These are phyloP conservation scores for Hyppa rectilinea DNA, from an alignment of 2,888 invertebrate species.

Conservation along the genomic window DNA sequence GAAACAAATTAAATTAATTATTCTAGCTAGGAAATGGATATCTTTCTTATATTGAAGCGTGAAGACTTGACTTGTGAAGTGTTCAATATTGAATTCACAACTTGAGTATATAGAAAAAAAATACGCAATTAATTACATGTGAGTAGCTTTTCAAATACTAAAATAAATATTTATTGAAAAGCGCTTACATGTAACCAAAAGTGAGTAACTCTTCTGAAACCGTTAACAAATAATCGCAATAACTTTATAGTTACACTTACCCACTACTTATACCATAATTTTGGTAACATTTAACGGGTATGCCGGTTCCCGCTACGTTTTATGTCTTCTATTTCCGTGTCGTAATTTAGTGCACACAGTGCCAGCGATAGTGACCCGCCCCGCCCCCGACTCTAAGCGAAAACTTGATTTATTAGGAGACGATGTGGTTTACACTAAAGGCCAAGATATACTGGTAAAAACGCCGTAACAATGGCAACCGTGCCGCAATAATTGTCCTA, in stretches of 20 bases:
- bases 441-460: conserved; percentile 44
- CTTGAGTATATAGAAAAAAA: too few relatives aligned
- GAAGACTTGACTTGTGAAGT: not conserved
- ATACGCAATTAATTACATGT: not conserved
- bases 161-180: not conserved
- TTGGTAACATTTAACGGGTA: conserved; percentile 34
- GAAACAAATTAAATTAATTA: conserved; percentile 28
- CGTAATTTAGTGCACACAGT: conserved; percentile 43
- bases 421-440: conserved; percentile 12
- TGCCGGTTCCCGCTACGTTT: conserved; percentile 55
- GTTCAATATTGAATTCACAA: not conserved
- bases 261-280: conserved; percentile 46
- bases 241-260: conserved; percentile 21
- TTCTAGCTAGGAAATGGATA: conserved; percentile 3
- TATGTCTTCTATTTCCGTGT: conserved; percentile 56
- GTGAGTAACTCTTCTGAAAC: not conserved
- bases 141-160: too few relatives aligned
- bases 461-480: conserved; percentile 58
- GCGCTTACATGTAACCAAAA: not conserved
- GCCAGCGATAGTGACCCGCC: conserved; percentile 57
- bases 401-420: conserved; percentile 33
- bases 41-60: not conserved
- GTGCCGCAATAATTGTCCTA: conserved; percentile 60
- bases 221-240: conserved; percentile 28
- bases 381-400: conserved; percentile 26